A percentile compares a stretch with the other conserved stretches of the same genome.
These are phyloP conservation scores for Alentia gelatinosa DNA, from an alignment of 2,888 invertebrate genomes.

Conservation along the genomic window DNA sequence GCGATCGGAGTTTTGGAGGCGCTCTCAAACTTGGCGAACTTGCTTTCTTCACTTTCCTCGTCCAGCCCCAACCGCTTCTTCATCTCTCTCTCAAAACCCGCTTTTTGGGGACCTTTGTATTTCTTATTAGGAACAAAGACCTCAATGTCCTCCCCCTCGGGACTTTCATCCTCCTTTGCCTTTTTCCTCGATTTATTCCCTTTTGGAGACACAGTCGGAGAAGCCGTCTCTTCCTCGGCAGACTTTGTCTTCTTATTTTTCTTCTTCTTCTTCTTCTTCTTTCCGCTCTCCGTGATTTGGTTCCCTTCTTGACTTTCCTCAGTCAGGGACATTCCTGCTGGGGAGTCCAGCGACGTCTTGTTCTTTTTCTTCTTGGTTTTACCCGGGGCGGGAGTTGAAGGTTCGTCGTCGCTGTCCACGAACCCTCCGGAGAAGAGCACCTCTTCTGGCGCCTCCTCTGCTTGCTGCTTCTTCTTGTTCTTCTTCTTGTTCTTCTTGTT, in stretches of 20 bases:
- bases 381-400: neutral
- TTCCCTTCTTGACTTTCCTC: neutral
- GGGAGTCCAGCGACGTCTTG: neutral
- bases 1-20: conserved; percentile 66
- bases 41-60: neutral
- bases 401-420: conserved; percentile 26
- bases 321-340: no score
- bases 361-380: conserved; percentile 4
- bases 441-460: neutral
- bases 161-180: neutral
- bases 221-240: neutral
- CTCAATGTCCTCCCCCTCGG: conserved; percentile 64
- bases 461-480: neutral
- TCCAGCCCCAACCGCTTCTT: neutral
- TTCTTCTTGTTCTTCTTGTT: neutral
- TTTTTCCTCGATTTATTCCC: conserved; percentile 1
- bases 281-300: neutral
- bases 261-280: conserved; percentile 18
- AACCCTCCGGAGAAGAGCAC: conserved; percentile 11
- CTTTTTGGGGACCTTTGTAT: conserved; percentile 62
- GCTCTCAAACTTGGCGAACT: conserved; percentile 68
- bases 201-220: neutral
- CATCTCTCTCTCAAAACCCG: conserved; percentile 12
- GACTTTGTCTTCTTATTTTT: neutral
- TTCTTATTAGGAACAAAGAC: conserved; percentile 69